Evolutionary conservation across 2,888 invertebrate species (phyloP), one percentile per base, ranked within the genome.

Genomic region (Petrolisthes cinctipes): DNA sequence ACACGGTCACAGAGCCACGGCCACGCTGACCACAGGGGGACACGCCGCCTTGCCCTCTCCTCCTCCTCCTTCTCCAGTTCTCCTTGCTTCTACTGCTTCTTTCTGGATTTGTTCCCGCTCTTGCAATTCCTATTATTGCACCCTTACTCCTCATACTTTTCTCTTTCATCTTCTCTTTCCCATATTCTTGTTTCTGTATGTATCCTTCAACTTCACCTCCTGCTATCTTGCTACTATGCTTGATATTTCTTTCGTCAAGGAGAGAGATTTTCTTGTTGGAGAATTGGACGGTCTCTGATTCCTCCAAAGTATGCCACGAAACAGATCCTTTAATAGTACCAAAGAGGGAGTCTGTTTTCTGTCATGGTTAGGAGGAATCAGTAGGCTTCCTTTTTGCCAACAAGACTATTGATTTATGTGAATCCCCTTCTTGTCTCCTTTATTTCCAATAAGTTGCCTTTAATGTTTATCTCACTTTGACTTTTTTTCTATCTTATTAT

Each of bases 1-100:
- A 83, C 83, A 73, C 53, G 83, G 75, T 75, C 83, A 73, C 83
- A 71, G 14, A 83, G 68, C 73, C 83, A 83, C 57, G 83, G 73
- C 83, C 75, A 20, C 5, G 75, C 17, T 73, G 83, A 83, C 83
- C 83, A 73, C 83, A 83, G 73, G 37, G 56, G 83, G 75, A 54
- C 73, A 83, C 75, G 56, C 56, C 75, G 75, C 56, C 9, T 56
- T 4, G 20, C 83, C 57, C 1, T 4, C 83, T 23, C 81, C 57
- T 23, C 81, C 75, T 75, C 9, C 20, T 7, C 20, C 17, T n/a
- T 1, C 11, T 20, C 20, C 7, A 23, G n/a, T 75, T 37, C 37
- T 37, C 20, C 20, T n/a, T 23, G 17, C 20, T 75, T 20, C 9
- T 61, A 17, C 61, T 61, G 9, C 61, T 61, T 11, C 17, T 17